phyloP scores from a whole-genome alignment of 2,797 vertebrate genomes.

The Dermochelys coriacea region DNA sequence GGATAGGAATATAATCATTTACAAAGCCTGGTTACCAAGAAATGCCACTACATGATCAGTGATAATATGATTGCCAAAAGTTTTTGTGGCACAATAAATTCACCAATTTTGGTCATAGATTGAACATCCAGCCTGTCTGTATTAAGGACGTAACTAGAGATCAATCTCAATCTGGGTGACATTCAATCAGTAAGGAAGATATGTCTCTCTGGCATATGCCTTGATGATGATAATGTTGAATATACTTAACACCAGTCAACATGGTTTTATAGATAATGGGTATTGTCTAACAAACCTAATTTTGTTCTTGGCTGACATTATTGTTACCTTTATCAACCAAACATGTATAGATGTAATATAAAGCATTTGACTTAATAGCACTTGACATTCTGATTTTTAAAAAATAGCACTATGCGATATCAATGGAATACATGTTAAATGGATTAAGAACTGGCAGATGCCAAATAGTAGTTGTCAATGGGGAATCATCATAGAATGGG shows the following conservation, averaged over 20 bases:
- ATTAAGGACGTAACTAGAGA: neutral
- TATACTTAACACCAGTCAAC: neutral
- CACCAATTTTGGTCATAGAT: neutral
- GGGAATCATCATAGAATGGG: neutral
- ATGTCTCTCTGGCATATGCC: neutral
- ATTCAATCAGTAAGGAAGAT: neutral
- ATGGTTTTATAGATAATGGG: neutral
- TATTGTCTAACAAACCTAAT: neutral
- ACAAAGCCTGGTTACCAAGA: neutral
- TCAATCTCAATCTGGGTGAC: neutral
- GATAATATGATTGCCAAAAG: neutral
- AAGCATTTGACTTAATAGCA: neutral
- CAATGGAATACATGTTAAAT: neutral
- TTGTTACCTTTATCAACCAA: too few relatives aligned
- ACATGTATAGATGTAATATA: neutral
- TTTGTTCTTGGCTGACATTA: neutral
- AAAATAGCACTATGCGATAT: neutral
- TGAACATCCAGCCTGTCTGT: neutral
- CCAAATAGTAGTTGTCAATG: neutral
- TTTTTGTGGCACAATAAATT: neutral
- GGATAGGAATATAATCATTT: neutral
- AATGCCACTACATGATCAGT: neutral
- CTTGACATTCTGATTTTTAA: neutral
- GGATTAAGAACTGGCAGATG: neutral
- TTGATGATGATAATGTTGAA: neutral